phyloP scores from a whole-genome alignment of 2,113 vertebrate genomes.

The Lepidiolamprologus cunningtoni region DNA sequence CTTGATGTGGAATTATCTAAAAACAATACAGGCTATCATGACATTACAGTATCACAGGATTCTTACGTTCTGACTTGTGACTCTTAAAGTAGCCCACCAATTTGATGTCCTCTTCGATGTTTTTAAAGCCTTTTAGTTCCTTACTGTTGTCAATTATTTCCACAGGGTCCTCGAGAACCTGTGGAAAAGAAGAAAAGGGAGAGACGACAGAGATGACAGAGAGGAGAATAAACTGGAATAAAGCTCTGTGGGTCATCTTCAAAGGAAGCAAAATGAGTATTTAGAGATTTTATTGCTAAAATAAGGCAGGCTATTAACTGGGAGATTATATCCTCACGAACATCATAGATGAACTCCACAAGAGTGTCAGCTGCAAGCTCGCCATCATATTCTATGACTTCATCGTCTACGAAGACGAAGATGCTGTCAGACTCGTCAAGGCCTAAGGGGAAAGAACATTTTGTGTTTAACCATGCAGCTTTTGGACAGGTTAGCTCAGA shows the following conservation, averaged over 20 bases:
- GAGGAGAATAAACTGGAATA: neutral
- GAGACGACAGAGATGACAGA: neutral
- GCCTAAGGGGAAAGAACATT: conserved; percentile 51
- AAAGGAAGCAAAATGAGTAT: neutral
- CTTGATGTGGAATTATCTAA: neutral
- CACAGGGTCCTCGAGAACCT: conserved; percentile 82
- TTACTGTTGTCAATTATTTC: conserved; percentile 82
- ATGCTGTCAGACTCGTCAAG: conserved; percentile 83
- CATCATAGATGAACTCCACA: conserved; percentile 88
- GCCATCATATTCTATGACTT: conserved; percentile 87
- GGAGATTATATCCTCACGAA: conserved; percentile 69
- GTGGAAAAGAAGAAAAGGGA: neutral
- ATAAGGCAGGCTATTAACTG: conserved; percentile 48
- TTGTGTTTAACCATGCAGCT: neutral
- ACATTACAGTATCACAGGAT: conserved; percentile 41
- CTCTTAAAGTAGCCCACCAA: conserved; percentile 91
- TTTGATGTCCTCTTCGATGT: conserved; percentile 85
- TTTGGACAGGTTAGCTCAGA: neutral
- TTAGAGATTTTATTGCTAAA: neutral
- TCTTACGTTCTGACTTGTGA: conserved; percentile 83
- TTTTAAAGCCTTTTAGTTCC: conserved; percentile 83
- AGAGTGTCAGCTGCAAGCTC: conserved; percentile 83
- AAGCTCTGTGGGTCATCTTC: neutral
- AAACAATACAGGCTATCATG: conserved; percentile 24
- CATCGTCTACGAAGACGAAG: conserved; percentile 83